Evolutionary conservation across 92 coral and sea anemone species (phyloP), one percentile per base, ranked within the genome.

Genomic region (Anthopleura xanthogrammica): DNA sequence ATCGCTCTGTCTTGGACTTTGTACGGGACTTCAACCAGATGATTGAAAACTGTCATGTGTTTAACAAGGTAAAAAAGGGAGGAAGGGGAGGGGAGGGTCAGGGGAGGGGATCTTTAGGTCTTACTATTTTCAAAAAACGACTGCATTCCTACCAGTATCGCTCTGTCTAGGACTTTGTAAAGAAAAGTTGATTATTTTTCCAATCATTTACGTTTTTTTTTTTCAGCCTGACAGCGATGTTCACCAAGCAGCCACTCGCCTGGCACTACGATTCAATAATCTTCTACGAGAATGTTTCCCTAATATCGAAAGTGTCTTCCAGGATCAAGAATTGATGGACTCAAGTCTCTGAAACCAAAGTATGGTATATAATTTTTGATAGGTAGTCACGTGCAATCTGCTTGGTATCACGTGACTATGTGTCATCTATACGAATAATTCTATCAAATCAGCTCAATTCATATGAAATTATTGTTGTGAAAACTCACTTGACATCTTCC

Each of bases 1-100:
- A 96, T 58, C 90, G 90, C 36, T 94, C 97, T 1, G 94, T 92
- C 7, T 88, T 94, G 75, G 98, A 94, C 54, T 96, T 96, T 65
- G 94, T 96, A 12, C 86, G 85, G 3, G 99, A 96, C 85, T 85
- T 96, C 74, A 89, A 93, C 64, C 84, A 88, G 57, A 83, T 96
- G 78, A 87, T 96, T 83, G 85, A 80, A 40, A 96, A 96, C 93
- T 96, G 99, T 75, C 85, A 41, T 11, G 60, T 58, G 2, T 96
- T 84, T 84, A 96, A 96, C 86, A 72, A 79, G 92, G 99, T 96
- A 82, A 68, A 16, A 1, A 9, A 3, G 78, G 78, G 24, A 42
- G 55, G 78, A 57, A 75, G 36, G 22, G 52, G 78, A 75, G 29
- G 54, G 62, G 66, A 36, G 46, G 66, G 43, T 7, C 66, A 29